A percentile compares a stretch with the other conserved stretches of the same genome.
phyloP scores from a whole-genome alignment of 2,113 vertebrate species.

The Sylvilagus bachmani region DNA sequence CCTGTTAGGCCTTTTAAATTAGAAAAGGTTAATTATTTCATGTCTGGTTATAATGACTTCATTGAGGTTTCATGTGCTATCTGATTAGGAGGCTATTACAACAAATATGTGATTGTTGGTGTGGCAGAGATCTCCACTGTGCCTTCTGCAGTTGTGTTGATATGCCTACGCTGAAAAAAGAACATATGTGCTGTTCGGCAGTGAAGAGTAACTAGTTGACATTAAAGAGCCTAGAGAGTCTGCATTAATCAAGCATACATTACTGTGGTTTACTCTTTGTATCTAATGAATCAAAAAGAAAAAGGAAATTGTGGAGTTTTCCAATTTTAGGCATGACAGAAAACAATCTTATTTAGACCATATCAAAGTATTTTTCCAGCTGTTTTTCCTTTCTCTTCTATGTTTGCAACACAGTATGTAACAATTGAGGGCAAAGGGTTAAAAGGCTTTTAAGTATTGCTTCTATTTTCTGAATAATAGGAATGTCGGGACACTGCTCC shows the following conservation, averaged over 20 bases:
- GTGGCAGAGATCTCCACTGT: conserved; percentile 49
- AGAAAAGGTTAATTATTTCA: conserved; percentile 78
- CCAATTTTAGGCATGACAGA: conserved; percentile 25
- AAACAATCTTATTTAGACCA: conserved; percentile 18
- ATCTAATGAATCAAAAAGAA: conserved; percentile 11
- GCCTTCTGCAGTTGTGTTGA: not conserved
- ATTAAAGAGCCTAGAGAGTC: conserved; percentile 47
- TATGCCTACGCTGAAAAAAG: not conserved
- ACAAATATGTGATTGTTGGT: conserved; percentile 64
- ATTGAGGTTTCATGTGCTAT: conserved; percentile 48
- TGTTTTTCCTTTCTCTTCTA: conserved; percentile 24
- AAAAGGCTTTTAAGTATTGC: conserved; percentile 15
- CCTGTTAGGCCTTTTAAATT: conserved; percentile 70
- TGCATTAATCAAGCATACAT: conserved; percentile 52
- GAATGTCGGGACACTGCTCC: conserved; percentile 38
- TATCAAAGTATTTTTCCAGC: not conserved
- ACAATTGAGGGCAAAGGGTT: conserved; percentile 28
- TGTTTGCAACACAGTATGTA: conserved; percentile 38
- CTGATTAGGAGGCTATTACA: conserved; percentile 65
- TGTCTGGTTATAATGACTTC: conserved; percentile 67
- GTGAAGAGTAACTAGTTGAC: conserved; percentile 58
- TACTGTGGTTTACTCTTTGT: conserved; percentile 27
- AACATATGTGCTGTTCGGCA: conserved; percentile 53
- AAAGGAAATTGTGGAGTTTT: conserved; percentile 41
- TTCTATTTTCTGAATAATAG: conserved; percentile 57